Percentiles rank a stretch among this genome's conserved stretches.
These are phyloP conservation scores for Pentamera pediparva DNA, from an alignment of 53 echinoderm and acorn worm species.

Conservation along the genomic window DNA sequence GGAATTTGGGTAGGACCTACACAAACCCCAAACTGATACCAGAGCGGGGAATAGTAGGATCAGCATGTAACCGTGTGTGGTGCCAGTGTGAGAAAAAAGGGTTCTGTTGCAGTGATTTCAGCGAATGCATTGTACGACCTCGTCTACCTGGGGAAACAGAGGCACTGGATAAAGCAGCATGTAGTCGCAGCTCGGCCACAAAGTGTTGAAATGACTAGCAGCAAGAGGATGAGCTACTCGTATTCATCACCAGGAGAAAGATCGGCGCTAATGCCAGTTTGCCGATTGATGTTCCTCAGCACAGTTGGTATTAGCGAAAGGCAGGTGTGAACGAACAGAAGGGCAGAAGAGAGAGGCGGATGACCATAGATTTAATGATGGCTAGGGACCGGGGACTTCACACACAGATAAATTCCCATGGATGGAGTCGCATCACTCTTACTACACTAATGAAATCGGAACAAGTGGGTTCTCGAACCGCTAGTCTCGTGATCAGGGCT, in stretches of 20 bases:
- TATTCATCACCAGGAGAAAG: conserved; percentile 16
- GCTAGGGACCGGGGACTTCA: background rate
- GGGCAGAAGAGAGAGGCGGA: background rate
- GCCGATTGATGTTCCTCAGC: conserved; percentile 12
- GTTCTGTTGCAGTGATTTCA: conserved; percentile 11
- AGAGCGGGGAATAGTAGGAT: background rate
- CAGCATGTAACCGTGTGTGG: background rate
- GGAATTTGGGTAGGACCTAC: background rate
- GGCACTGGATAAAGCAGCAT: conserved; percentile 38
- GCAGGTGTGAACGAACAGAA: conserved; percentile 2
- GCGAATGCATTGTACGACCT: conserved; percentile 41
- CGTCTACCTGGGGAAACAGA: conserved; percentile 43
- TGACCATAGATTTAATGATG: background rate
- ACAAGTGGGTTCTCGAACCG: too few species aligned
- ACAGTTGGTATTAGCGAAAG: conserved; percentile 16
- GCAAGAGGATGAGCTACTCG: background rate
- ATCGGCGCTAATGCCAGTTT: conserved; percentile 6
- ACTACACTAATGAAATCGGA: too few species aligned
- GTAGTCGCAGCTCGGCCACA: background rate
- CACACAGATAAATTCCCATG: conserved; percentile 14
- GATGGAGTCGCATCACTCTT: conserved; percentile 15
- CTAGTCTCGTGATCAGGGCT: too few species aligned
- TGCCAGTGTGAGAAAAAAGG: background rate
- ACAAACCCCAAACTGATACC: background rate
- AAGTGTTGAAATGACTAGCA: background rate